phyloP scores from a whole-genome alignment of 2,797 vertebrate genomes.

The Buceros bicornis region DNA sequence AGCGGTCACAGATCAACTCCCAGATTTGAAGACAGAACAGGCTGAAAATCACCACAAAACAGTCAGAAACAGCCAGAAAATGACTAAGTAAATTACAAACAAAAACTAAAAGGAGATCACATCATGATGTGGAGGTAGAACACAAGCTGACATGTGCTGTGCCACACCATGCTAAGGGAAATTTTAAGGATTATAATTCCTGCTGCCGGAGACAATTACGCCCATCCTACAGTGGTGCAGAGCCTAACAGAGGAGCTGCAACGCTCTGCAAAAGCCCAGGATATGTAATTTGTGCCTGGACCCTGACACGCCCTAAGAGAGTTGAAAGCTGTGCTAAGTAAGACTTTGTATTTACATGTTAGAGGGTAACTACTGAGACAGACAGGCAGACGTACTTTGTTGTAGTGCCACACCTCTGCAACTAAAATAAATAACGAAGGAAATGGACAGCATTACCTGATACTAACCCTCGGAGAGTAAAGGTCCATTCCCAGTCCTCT shows the following conservation, averaged over 20 bases:
- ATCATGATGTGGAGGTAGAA: neutral
- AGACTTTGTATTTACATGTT: neutral
- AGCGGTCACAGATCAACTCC: neutral
- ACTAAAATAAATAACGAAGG: neutral
- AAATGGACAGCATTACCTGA: neutral
- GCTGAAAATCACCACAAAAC: neutral
- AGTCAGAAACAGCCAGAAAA: neutral
- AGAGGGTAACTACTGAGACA: neutral
- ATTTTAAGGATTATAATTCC: neutral
- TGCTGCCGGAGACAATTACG: neutral
- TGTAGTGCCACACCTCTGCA: neutral
- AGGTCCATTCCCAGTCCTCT: neutral
- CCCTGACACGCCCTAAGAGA: neutral
- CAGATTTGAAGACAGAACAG: neutral
- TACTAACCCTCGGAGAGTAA: neutral
- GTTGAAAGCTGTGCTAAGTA: neutral
- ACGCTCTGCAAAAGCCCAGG: neutral
- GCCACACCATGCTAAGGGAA: neutral
- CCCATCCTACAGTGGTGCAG: neutral
- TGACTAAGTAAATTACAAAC: neutral
- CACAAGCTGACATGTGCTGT: accelerated
- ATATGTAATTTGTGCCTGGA: neutral
- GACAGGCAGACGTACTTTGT: neutral
- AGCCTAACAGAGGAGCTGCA: neutral
- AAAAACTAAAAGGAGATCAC: neutral